These are phyloP conservation scores for Tenthredo livida DNA, from an alignment of 2,888 invertebrate species.

Conservation along the genomic window DNA sequence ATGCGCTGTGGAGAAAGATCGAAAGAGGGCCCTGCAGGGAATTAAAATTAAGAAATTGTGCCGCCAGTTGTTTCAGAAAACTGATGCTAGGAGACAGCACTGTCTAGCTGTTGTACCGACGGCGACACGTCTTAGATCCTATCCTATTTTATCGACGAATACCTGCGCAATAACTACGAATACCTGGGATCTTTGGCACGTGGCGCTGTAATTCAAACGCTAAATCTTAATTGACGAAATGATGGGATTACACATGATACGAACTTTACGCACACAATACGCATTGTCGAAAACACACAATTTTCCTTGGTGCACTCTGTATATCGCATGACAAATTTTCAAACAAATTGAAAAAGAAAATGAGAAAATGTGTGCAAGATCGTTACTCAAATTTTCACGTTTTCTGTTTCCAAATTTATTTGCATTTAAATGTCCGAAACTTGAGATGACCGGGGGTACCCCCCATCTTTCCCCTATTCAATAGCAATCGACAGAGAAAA, in stretches of 20 bases:
- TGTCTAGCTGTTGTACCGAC: conserved; percentile 44
- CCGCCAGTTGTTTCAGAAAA: conserved; percentile 20
- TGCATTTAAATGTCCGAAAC: too few relatives aligned
- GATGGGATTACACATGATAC: too few relatives aligned
- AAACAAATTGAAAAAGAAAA: background rate
- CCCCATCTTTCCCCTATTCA: too few relatives aligned
- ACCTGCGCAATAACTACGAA: background rate
- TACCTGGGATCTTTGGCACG: background rate
- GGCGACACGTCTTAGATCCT: background rate
- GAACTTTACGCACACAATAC: background rate
- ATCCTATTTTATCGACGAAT: conserved; percentile 31
- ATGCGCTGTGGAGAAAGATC: background rate
- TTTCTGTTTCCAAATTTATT: too few relatives aligned
- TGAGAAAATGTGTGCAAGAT: too few relatives aligned
- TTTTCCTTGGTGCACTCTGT: background rate
- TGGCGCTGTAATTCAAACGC: background rate
- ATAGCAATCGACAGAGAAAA: too few relatives aligned
- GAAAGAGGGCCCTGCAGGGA: background rate
- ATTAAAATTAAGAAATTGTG: background rate
- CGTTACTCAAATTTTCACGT: too few relatives aligned
- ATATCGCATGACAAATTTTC: background rate
- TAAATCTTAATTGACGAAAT: background rate
- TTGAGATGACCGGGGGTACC: too few relatives aligned
- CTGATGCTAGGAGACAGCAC: conserved; percentile 32
- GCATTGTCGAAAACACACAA: background rate